Evolutionary conservation across 2,797 vertebrate genomes (phyloP), one percentile per base, ranked within the genome.

Genomic region (Platyrinchus mystaceus): DNA sequence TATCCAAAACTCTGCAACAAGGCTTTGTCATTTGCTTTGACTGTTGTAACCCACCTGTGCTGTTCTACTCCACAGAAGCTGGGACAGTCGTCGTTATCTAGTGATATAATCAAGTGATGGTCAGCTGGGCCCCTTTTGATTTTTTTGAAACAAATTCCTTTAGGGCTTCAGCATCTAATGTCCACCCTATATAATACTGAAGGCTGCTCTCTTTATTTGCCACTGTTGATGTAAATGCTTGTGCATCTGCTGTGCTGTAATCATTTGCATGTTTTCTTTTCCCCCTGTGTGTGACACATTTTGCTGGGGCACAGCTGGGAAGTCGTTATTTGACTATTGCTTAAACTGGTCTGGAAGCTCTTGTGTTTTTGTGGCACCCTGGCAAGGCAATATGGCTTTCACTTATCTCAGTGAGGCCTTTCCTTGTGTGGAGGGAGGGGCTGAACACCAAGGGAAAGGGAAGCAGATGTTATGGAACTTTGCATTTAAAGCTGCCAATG

Each of bases 101-200:
- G 7, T 52, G 12, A 56, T 79, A 27, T 0, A 55, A 59, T 73
- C 62, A 70, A 27, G 36, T 43, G 34, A 75, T 46, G 5, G 18
- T 23, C 39, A 63, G 14, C 55, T 87, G 50, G 24, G 74, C 30
- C 32, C 20, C 28, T 1, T 1, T 41, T 15, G 2, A 20, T 22
- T 73, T 84, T 69, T 70, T 75, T 87, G 16, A 89, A 90, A 81
- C 58, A 82, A 64, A 62, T 62, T 44, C 34, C 5, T 63, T 81
- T 44, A 63, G 74, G 28, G 24, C 34, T 88, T 87, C 56, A 50
- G 18, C 2, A 0, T 77, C 39, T 77, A 4, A 28, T 34, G 8
- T 47, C 53, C 15, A 16, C 34, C 21, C 23, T 53, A 11, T 0
- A 0, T 80, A 58, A 53, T 27, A n/a, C 41, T 7, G 28, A 76